phyloP scores from a whole-genome alignment of 2,888 invertebrate species.

The Caenorhabditis wallacei region DNA sequence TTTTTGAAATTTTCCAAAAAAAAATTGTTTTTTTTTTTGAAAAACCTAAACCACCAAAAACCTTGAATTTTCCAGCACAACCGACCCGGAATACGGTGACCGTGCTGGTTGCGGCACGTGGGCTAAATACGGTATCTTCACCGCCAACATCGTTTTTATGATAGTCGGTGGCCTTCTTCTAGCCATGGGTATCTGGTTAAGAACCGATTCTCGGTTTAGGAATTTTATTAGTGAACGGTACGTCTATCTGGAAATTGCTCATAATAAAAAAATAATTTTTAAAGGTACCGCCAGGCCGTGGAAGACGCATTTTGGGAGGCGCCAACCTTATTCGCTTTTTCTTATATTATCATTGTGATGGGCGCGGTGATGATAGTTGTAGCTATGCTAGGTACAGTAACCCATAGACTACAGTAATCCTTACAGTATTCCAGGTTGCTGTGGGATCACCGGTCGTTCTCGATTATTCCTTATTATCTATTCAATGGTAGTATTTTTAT shows the following conservation, averaged over 20 bases:
- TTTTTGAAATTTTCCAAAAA: too few species aligned
- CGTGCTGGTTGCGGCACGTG: constrained; percentile 62
- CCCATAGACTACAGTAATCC: not conserved
- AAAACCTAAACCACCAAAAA: not conserved
- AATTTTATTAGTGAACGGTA: constrained; percentile 82
- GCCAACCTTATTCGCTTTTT: constrained; percentile 81
- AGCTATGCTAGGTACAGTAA: constrained; percentile 75
- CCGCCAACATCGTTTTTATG: constrained; percentile 78
- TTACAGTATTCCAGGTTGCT: constrained; percentile 75
- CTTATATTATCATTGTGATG: constrained; percentile 82
- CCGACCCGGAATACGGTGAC: constrained; percentile 16
- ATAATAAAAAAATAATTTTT: constrained; percentile 15
- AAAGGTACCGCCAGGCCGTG: constrained; percentile 81
- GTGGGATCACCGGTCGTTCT: constrained; percentile 77
- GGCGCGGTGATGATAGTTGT: constrained; percentile 79
- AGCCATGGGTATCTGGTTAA: constrained; percentile 80
- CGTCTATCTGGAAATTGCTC: not conserved
- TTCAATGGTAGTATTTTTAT: constrained; percentile 73
- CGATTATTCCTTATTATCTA: constrained; percentile 77
- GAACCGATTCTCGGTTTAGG: constrained; percentile 81
- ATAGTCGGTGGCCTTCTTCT: constrained; percentile 78
- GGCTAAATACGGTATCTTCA: constrained; percentile 78
- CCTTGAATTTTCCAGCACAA: constrained; percentile 21
- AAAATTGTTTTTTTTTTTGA: too few species aligned
- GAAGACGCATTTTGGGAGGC: constrained; percentile 82